Conservation (phyloP, 2,113 vertebrate genomes). For the Lamprotornis superbus region DNA sequence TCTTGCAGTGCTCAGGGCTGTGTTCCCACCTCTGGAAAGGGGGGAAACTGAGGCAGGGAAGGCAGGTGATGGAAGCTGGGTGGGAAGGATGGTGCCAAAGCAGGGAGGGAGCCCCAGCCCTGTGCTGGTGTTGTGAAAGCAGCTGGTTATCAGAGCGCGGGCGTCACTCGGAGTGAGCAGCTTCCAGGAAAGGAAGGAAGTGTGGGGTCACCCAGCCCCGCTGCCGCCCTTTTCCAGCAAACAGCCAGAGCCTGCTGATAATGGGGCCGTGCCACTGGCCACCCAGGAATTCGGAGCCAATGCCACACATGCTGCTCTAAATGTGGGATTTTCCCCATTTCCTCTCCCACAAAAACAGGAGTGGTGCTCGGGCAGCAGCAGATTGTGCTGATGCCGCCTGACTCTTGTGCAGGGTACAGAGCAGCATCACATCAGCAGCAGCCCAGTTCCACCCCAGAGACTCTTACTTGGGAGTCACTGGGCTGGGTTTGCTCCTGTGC, state of each 20-base stretch:
- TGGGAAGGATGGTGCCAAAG: neutral
- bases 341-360: neutral
- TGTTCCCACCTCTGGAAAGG: accelerated
- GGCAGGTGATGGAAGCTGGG: neutral
- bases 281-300: neutral
- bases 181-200: constrained; percentile 75
- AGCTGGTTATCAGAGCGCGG: constrained; percentile 21
- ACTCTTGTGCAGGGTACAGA: neutral
- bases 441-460: neutral
- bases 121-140: neutral
- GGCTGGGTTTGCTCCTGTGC: neutral
- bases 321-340: accelerated
- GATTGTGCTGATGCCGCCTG: accelerated
- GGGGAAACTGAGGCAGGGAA: neutral
- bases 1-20: neutral
- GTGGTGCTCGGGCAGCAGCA: accelerated
- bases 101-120: neutral
- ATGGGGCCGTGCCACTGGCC: neutral
- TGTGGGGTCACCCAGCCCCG: constrained; percentile 43
- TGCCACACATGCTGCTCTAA: accelerated
- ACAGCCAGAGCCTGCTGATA: constrained; percentile 34
- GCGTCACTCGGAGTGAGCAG: neutral
- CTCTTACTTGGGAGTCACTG: neutral
- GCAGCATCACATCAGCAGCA: accelerated
- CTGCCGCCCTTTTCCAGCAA: constrained; percentile 62